Conservation (phyloP, 2,797 vertebrate species). For the Channallabes apus region DNA sequence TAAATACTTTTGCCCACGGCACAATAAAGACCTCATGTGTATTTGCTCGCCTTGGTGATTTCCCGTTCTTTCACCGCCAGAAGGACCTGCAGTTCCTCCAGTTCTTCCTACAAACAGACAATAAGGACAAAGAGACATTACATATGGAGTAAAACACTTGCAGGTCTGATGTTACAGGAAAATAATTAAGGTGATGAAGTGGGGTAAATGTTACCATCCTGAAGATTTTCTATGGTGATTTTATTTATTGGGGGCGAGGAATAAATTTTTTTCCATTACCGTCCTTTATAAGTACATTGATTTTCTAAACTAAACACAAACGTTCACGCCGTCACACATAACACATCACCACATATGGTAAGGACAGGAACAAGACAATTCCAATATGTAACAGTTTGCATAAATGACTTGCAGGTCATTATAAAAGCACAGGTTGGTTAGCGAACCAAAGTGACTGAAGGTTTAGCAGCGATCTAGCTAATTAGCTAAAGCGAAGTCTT, state of each 20-base stretch:
- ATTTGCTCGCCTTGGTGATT: conserved; percentile 66
- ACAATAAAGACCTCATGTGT: background rate
- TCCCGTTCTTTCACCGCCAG: conserved; percentile 71
- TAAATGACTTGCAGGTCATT: too few species aligned
- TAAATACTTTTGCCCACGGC: background rate
- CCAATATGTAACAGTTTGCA: too few species aligned
- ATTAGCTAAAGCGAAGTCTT: too few species aligned
- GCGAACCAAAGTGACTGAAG: too few species aligned
- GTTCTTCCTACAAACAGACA: conserved; percentile 65
- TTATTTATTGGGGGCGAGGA: too few species aligned
- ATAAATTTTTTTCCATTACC: background rate
- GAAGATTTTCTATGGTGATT: background rate
- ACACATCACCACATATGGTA: too few species aligned
- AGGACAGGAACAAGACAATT: too few species aligned
- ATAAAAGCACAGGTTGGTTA: too few species aligned
- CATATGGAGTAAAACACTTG: background rate
- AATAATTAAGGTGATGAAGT: background rate
- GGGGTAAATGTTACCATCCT: background rate
- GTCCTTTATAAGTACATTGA: too few species aligned
- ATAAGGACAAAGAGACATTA: background rate
- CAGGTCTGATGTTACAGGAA: background rate
- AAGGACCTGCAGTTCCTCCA: conserved; percentile 65
- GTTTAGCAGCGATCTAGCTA: too few species aligned
- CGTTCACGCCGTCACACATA: too few species aligned
- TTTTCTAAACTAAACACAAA: too few species aligned